These are phyloP conservation scores for Calyptommatus sinebrachiatus DNA, from an alignment of 2,113 vertebrate species.

Conservation along the genomic window DNA sequence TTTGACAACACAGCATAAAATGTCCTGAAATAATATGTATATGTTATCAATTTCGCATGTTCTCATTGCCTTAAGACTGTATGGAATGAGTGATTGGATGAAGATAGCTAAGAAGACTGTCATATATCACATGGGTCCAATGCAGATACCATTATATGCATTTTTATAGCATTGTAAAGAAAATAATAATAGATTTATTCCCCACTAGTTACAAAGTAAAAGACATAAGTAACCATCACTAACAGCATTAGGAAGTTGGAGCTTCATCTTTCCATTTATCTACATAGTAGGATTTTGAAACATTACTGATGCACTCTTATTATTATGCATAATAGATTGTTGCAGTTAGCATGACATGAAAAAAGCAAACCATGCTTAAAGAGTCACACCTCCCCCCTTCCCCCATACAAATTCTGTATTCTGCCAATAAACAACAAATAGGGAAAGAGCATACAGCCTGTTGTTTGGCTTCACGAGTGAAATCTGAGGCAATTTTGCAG, in stretches of 20 bases:
- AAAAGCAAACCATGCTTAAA: conserved; percentile 48
- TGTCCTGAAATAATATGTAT: conserved; percentile 22
- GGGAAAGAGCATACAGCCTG: conserved; percentile 18
- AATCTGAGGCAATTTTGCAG: conserved; percentile 30
- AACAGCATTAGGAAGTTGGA: conserved; percentile 39
- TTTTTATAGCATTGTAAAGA: conserved; percentile 17
- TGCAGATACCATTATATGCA: conserved; percentile 34
- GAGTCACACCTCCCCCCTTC: conserved; percentile 41
- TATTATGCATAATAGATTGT: conserved; percentile 50
- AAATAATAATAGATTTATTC: conserved; percentile 23
- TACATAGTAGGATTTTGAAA: conserved; percentile 30
- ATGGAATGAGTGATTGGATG: conserved; percentile 28
- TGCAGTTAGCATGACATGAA: conserved; percentile 44
- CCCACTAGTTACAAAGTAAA: conserved; percentile 36
- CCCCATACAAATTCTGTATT: conserved; percentile 37
- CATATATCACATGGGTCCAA: neutral
- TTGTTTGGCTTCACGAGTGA: conserved; percentile 38
- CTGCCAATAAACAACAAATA: conserved; percentile 38
- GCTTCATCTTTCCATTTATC: conserved; percentile 36
- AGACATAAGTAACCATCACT: conserved; percentile 30
- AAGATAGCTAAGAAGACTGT: conserved; percentile 20
- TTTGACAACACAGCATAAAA: conserved; percentile 23
- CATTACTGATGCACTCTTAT: conserved; percentile 29
- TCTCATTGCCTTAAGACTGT: conserved; percentile 26
- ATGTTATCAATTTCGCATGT: conserved; percentile 27